phyloP scores from a whole-genome alignment of 2,888 invertebrate genomes.

The Calameuta pallipes region DNA sequence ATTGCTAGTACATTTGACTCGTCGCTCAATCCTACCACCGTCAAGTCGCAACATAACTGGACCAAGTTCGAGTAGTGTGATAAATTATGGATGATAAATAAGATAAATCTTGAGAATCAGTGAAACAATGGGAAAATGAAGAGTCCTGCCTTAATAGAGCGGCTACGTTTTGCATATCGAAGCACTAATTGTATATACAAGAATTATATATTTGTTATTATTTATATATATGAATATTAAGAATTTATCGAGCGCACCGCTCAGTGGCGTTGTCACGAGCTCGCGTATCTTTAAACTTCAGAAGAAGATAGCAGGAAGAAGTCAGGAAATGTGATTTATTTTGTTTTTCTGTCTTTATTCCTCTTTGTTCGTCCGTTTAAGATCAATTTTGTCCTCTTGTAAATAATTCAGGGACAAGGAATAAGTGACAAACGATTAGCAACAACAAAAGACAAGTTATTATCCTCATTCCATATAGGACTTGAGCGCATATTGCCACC shows the following conservation, averaged over 20 bases:
- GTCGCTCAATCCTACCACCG: constrained; percentile 59
- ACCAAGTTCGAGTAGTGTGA: constrained; percentile 70
- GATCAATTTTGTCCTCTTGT: neutral
- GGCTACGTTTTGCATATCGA: constrained; percentile 30
- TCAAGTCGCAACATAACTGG: constrained; percentile 71
- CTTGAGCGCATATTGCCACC: neutral
- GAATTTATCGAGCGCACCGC: neutral
- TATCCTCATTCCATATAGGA: neutral
- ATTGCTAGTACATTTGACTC: constrained; percentile 61
- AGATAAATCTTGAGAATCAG: neutral
- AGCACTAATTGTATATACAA: constrained; percentile 35
- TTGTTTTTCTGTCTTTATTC: neutral
- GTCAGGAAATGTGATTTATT: neutral
- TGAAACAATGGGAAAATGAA: constrained; percentile 11
- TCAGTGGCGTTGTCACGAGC: neutral
- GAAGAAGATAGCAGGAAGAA: neutral
- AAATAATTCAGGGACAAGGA: neutral
- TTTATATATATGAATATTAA: constrained; percentile 20
- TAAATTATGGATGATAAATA: neutral
- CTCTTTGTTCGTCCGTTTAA: neutral
- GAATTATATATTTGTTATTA: constrained; percentile 30
- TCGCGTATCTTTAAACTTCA: neutral
- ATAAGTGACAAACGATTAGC: neutral
- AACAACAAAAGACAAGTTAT: neutral
- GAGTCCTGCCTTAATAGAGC: constrained; percentile 18